These are phyloP conservation scores for Pyrrhura leucotis DNA, from an alignment of 2,797 vertebrate genomes.

Conservation along the genomic window DNA sequence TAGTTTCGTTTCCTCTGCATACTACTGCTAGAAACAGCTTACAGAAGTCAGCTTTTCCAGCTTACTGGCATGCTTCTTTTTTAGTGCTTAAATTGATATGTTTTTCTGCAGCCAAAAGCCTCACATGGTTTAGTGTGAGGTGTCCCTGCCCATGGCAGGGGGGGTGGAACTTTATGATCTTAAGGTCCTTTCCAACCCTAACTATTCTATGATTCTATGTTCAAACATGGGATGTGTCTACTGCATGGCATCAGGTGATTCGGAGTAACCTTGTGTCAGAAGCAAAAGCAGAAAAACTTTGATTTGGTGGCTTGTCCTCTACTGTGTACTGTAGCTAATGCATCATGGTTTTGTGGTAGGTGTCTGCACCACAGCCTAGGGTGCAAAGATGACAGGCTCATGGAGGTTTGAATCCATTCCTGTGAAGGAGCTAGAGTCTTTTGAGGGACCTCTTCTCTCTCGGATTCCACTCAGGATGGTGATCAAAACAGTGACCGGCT, in stretches of 20 bases:
- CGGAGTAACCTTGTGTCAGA: not conserved
- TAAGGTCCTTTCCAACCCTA: too few relatives aligned
- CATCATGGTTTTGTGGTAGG: not conserved
- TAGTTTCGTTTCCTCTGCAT: not conserved
- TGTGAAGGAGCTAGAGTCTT: not conserved
- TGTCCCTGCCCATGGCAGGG: too few relatives aligned
- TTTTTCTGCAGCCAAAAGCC: not conserved
- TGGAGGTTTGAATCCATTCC: not conserved
- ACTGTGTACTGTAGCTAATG: not conserved
- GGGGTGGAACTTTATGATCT: too few relatives aligned
- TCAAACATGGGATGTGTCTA: not conserved
- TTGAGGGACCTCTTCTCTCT: not conserved
- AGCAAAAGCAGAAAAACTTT: not conserved
- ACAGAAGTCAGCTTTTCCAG: not conserved
- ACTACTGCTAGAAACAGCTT: not conserved
- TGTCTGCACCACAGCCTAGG: not conserved
- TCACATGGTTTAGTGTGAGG: not conserved
- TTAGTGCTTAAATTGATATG: not conserved
- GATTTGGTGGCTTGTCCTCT: not conserved
- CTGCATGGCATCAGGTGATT: accelerated
- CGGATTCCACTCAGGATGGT: not conserved
- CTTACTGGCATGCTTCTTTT: not conserved
- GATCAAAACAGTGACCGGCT: not conserved
- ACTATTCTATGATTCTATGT: not conserved
- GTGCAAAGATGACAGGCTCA: not conserved